These are phyloP conservation scores for Cheilosia vernalis DNA, from an alignment of 2,888 invertebrate species.

Conservation along the genomic window DNA sequence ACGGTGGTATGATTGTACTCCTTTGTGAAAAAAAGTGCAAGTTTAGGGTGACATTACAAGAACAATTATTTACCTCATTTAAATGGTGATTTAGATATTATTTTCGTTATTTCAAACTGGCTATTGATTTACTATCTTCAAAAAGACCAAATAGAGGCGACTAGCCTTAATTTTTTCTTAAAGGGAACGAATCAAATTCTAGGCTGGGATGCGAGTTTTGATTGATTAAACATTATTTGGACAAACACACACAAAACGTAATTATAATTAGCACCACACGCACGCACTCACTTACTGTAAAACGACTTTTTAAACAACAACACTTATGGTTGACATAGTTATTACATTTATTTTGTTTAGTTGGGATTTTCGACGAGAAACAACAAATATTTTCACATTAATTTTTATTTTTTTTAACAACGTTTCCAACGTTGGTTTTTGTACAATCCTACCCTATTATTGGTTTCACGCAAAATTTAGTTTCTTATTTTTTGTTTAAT, in stretches of 20 bases:
- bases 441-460: slow-evolving; percentile 73
- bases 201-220: neutral
- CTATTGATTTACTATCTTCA: too few relatives aligned
- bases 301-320: slow-evolving; percentile 68
- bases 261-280: slow-evolving; percentile 57
- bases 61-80: too few relatives aligned
- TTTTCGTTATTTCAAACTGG: too few relatives aligned
- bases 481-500: slow-evolving; percentile 43
- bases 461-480: slow-evolving; percentile 55
- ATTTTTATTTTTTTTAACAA: slow-evolving; percentile 16
- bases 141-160: too few relatives aligned
- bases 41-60: too few relatives aligned
- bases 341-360: neutral
- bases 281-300: slow-evolving; percentile 63
- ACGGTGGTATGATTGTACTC: too few relatives aligned
- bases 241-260: neutral
- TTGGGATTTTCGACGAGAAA: slow-evolving; percentile 45
- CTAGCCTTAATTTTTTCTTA: too few relatives aligned
- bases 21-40: too few relatives aligned
- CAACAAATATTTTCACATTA: slow-evolving; percentile 53
- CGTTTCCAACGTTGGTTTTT: slow-evolving; percentile 46
- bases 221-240: neutral
- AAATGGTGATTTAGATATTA: too few relatives aligned
- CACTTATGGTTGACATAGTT: slow-evolving; percentile 43
- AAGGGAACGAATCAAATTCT: too few relatives aligned